Evolutionary conservation across 1,140 invertebrate genomes (phyloP).

Genomic region (Manduca sexta): DNA sequence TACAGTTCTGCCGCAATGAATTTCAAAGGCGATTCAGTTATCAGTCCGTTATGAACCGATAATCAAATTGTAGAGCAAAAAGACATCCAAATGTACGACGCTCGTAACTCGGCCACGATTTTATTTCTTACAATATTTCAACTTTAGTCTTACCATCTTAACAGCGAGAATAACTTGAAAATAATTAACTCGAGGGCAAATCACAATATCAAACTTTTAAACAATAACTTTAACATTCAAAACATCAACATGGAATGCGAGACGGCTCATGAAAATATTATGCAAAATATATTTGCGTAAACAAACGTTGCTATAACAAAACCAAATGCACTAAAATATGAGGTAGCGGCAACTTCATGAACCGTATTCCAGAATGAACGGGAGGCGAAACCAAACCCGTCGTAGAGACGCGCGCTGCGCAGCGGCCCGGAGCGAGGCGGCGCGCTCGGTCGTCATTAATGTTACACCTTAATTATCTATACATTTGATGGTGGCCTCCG

Average conservation of each 20-base stretch:
- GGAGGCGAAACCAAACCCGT: too few species aligned
- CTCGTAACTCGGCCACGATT: conserved; percentile 29
- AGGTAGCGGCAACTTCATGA: not conserved
- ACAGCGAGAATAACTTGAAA: conserved; percentile 41
- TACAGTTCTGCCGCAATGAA: too few species aligned
- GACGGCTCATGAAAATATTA: too few species aligned
- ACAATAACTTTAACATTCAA: conserved; percentile 18
- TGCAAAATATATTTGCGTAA: too few species aligned
- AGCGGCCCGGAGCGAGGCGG: not conserved
- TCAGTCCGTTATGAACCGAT: too few species aligned
- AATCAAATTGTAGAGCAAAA: too few species aligned
- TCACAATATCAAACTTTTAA: conserved; percentile 61
- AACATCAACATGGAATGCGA: not conserved
- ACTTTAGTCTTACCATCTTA: conserved; percentile 32
- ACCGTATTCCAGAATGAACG: not conserved
- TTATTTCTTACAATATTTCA: conserved; percentile 17
- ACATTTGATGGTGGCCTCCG: not conserved
- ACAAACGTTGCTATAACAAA: too few species aligned
- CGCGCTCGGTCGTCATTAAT: not conserved
- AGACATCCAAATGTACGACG: not conserved
- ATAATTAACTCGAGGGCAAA: conserved; percentile 47
- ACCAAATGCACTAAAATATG: not conserved
- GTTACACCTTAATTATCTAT: not conserved
- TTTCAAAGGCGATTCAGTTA: too few species aligned
- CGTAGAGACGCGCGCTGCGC: too few species aligned